Base-by-base conservation (phyloP, 2,888 invertebrate species). In the Rhimphoctona megacephalus region DNA sequence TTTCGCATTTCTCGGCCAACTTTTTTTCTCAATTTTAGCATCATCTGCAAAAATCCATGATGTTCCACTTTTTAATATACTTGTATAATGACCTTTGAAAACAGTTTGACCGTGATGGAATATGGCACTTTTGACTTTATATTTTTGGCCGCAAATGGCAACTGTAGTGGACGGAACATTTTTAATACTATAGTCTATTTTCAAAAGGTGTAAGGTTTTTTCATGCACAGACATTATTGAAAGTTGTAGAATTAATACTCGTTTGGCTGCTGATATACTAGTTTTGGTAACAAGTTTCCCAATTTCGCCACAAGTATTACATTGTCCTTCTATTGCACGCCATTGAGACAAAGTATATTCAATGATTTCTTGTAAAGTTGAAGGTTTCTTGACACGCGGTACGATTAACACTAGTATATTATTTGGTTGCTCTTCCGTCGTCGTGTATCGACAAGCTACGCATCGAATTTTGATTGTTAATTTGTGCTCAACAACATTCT, bases 171-270 rank as follows among this genome's bases (percentile, higher is more conserved):
- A 46, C 17, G 83, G 76, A 43, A 83, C 64, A 69, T 39, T 33
- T 70, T 83, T 83, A 39, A 77, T 72, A n/a, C 49, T 49, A 30
- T 49, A 70, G 49, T 83, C 69, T 17, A 70, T 61, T 39, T 57
- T 43, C 7, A 19, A 61, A 30, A 57, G 19, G 49, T 70, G 25
- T 30, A 49, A 11, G 8, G 57, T 61, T 25, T 33, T 22, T 33
- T 46, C 49, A 43, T 67, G 66, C n/a, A n/a, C n/a, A n/a, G n/a
- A n/a, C n/a, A n/a, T n/a, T n/a, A n/a, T 74, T 22, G 43, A 19
- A 39, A 82, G 57, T 39, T 82, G 64, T 17, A 74, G 9, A 30
- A 82, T 76, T 30, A 67, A 33, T 43, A 82, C 57, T 46, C 54
- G 11, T n/a, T 49, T 39, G 54, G 39, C 52, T 14, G 49, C 36